Evolutionary conservation across 2,113 vertebrate species (phyloP).

Genomic region (Antechinus stuartii): DNA sequence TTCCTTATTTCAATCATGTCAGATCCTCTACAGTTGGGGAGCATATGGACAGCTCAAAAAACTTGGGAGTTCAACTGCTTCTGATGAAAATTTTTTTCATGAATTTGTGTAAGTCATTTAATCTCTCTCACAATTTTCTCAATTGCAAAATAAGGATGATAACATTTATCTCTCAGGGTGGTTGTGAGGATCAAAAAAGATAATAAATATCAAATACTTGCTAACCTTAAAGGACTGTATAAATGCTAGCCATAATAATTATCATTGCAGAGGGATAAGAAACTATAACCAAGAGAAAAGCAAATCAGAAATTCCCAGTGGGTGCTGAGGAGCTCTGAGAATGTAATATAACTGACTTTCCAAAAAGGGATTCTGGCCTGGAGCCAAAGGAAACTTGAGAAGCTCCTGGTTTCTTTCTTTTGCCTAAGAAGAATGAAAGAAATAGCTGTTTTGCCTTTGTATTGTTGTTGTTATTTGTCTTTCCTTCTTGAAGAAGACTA

Average conservation of each 20-base stretch:
- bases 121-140: too few relatives aligned
- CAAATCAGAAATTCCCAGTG: neutral
- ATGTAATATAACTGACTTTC: neutral
- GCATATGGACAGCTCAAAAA: too few relatives aligned
- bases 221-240: neutral
- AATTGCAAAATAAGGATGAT: too few relatives aligned
- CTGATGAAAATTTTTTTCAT: too few relatives aligned
- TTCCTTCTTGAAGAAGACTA: too few relatives aligned
- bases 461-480: too few relatives aligned
- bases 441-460: neutral
- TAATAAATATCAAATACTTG: neutral
- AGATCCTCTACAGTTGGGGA: too few relatives aligned
- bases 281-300: neutral
- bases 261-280: neutral
- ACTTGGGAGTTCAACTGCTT: too few relatives aligned
- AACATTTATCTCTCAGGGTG: neutral
- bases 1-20: too few relatives aligned
- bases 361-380: neutral
- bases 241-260: neutral
- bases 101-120: too few relatives aligned
- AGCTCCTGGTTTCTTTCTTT: neutral
- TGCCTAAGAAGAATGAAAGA: neutral
- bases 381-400: neutral
- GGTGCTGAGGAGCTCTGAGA: neutral
- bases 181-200: neutral